A percentile compares a stretch with the other conserved stretches of the same genome.
Conservation (phyloP, 2,888 invertebrate species). For the Colletes collaris region DNA sequence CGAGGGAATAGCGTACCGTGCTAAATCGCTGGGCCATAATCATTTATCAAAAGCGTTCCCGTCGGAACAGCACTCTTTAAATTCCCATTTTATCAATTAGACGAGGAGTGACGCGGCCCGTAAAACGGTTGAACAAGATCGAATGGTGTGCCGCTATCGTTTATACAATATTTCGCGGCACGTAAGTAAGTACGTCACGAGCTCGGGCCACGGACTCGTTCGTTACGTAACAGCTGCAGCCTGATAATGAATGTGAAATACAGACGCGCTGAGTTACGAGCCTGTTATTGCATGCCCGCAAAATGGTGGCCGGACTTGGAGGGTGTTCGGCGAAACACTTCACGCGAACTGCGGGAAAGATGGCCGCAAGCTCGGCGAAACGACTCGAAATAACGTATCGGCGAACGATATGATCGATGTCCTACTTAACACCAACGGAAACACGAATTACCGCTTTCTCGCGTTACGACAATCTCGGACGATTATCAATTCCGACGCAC, state of each 20-base stretch:
- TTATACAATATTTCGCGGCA: conserved; percentile 47
- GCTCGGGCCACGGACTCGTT: conserved; percentile 56
- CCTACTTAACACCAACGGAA: not conserved
- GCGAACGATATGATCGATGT: conserved; percentile 22
- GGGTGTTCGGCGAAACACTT: conserved; percentile 19
- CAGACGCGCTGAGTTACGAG: conserved; percentile 48
- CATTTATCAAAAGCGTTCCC: too few relatives aligned
- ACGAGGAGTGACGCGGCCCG: not conserved
- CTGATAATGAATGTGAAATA: conserved; percentile 75
- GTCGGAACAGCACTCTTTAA: too few relatives aligned
- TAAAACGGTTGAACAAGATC: conserved; percentile 34
- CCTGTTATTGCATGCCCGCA: conserved; percentile 42
- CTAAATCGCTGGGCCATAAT: too few relatives aligned
- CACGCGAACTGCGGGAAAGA: conserved; percentile 12
- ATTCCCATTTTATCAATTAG: too few relatives aligned
- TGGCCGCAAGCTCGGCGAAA: conserved; percentile 1
- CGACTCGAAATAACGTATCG: conserved; percentile 29
- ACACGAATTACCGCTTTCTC: conserved; percentile 14
- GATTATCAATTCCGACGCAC: too few relatives aligned
- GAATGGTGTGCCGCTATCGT: conserved; percentile 17
- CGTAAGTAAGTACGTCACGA: conserved; percentile 37
- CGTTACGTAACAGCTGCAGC: conserved; percentile 69
- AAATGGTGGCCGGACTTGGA: conserved; percentile 20
- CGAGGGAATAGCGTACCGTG: too few relatives aligned
- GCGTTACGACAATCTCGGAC: not conserved